Evolutionary conservation across 1,140 invertebrate genomes (phyloP), one percentile per base, ranked within the genome.

Genomic region (Copidosoma floridanum): DNA sequence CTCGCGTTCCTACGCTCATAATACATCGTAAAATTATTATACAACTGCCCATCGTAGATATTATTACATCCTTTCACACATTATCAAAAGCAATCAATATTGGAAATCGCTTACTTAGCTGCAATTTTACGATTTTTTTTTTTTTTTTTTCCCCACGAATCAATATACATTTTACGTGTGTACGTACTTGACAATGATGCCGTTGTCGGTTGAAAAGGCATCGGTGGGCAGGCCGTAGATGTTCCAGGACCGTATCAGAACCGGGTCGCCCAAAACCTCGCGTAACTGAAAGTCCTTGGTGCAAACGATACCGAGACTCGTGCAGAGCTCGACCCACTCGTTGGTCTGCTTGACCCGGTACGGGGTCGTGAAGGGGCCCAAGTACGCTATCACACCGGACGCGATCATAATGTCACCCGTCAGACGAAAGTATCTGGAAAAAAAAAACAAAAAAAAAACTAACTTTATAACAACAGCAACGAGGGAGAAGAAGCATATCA

Each of bases 171-270:
- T n/a, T n/a, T n/a, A n/a, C n/a, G 51, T 59, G 70, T n/a, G n/a
- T n/a, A n/a, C n/a, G n/a, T 67, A 79, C 77, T 65, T 71, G 48
- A 92, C 88, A 70, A 97, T 96, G 65, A 97, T 94, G 48, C 88
- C 94, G 74, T 96, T 97, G 66, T 97, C 94, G 50, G 95, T 83
- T 18, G 93, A 96, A 75, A 95, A 97, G 21, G 85, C 84, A 74
- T 97, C 95, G 20, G 85, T 88, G 0, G 95, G 94, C 40, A 98
- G 72, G 0, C 94, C 94, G 64, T 86, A 87, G 50, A 97, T 95
- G 68, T 93, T 95, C 95, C 95, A 97, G 43, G 90, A 86, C 70
- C 91, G 85, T 54, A 94, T 92, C 48, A 87, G 82, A n/a, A 97
- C 91, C 2, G 92, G 86, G 70, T 96, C 89, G 2, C 94, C 94